Base-by-base conservation (phyloP, 2,797 vertebrate genomes). In the Macrochelys suwanniensis region DNA sequence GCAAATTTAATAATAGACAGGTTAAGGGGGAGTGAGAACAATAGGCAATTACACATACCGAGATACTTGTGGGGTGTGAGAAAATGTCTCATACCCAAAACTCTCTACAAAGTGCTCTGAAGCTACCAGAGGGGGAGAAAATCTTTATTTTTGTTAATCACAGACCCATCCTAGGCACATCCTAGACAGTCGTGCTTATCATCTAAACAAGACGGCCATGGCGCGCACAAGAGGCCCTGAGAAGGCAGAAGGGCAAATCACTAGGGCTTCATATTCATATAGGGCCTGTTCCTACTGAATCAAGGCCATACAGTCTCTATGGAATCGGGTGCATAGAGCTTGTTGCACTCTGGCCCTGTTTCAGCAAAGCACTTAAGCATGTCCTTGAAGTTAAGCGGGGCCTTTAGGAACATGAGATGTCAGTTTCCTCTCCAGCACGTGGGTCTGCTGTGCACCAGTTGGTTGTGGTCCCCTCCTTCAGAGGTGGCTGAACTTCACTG, bases 261-360 rank as follows among this genome's bases (percentile, higher is more conserved):
- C 88, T 96, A 91, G 90, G 90, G 97, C 89, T 51, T 89, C 92
- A 94, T 95, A 93, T 95, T 96, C 96, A 92, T 82, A 57, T 59
- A 94, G 87, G 87, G 93, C n/a, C 84, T 89, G 82, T 95, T 5
- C 45, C 45, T 28, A 16, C 25, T 77, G 45, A 47, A 45, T 92
- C 85, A 80, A 68, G 86, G 89, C 80, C 93, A 33, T 47, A 82
- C 76, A 81, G 49, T 84, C 95, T 82, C 83, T 17, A 1, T 2
- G 1, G 37, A 5, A 91, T 81, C 45, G 11, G 5, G 54, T 93
- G 61, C 82, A 25, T 81, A 93, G 85, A 89, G 90, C 61, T 21
- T 71, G 59, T 50, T 3, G 1, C 1, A 0, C 89, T 77, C 56
- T 37, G 80, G 84, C 61, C 80, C 84, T 80, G 80, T 82, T 91